A percentile compares a stretch with the other conserved stretches of the same genome.
These are phyloP conservation scores for Caenorhabditis doughertyi DNA, from an alignment of 2,888 invertebrate species.

Conservation along the genomic window DNA sequence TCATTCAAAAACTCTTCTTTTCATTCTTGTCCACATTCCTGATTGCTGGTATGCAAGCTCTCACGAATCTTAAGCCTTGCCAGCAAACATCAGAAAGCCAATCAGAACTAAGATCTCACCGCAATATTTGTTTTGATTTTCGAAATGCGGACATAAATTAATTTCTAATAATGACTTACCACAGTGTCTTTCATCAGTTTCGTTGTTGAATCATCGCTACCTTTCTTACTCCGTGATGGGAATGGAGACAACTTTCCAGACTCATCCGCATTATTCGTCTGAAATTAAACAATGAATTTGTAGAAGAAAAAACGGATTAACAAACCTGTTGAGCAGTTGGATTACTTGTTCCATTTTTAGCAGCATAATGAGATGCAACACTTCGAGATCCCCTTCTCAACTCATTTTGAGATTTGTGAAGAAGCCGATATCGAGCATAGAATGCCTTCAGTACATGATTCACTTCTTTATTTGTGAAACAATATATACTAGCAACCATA, in stretches of 20 bases:
- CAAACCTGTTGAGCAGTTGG: constrained; percentile 13
- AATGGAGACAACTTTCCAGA: constrained; percentile 63
- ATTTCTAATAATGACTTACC: constrained; percentile 21
- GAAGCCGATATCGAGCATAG: constrained; percentile 79
- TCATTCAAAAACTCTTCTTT: constrained; percentile 10
- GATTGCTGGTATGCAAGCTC: background rate
- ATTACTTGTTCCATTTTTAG: constrained; percentile 71
- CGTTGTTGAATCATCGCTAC: constrained; percentile 71
- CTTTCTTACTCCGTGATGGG: constrained; percentile 68
- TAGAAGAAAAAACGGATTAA: background rate
- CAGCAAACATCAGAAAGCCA: constrained; percentile 29
- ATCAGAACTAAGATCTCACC: constrained; percentile 2
- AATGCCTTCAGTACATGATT: constrained; percentile 78
- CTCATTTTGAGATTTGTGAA: constrained; percentile 78
- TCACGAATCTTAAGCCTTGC: background rate
- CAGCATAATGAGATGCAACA: constrained; percentile 77
- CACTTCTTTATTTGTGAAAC: constrained; percentile 85
- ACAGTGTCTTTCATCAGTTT: constrained; percentile 65
- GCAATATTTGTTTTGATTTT: background rate
- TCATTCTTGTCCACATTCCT: background rate
- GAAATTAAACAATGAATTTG: constrained; percentile 11
- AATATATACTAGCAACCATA: constrained; percentile 85
- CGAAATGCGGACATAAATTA: too few relatives aligned
- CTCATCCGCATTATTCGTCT: constrained; percentile 61
- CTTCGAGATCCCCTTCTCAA: constrained; percentile 81